Conservation (phyloP, 2,113 vertebrate species). For the Coracopsis vasa region DNA sequence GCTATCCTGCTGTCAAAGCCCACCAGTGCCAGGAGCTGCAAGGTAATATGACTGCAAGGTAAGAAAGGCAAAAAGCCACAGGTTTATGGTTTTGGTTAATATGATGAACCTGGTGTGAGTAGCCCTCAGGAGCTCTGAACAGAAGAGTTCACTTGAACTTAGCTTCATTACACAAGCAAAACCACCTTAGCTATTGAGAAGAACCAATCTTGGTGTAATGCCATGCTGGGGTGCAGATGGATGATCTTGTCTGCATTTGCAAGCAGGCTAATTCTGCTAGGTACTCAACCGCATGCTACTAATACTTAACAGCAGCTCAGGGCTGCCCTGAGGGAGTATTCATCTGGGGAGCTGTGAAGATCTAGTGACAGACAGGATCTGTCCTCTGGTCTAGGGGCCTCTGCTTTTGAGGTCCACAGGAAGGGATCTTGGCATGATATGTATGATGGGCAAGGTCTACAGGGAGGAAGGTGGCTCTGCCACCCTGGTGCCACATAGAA, state of each 20-base stretch:
- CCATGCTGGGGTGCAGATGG: background rate
- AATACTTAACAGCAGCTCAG: background rate
- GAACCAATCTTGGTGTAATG: background rate
- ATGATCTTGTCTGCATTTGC: background rate
- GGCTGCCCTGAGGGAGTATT: background rate
- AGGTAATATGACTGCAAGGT: background rate
- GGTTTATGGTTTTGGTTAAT: background rate
- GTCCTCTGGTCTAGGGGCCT: background rate
- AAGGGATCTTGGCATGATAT: background rate
- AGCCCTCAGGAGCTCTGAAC: background rate
- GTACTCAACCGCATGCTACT: background rate
- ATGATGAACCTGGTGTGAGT: background rate
- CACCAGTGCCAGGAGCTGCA: background rate
- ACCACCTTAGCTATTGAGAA: background rate
- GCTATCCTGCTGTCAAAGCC: background rate
- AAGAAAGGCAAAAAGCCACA: background rate
- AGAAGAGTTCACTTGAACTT: background rate
- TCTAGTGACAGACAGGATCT: background rate
- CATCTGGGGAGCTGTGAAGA: accelerated
- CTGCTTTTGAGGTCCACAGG: background rate
- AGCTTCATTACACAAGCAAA: background rate
- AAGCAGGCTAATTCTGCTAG: background rate
- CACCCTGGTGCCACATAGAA: background rate
- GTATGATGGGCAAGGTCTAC: background rate
- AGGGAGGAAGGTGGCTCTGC: background rate